Evolutionary conservation across 2,888 invertebrate genomes (phyloP), one percentile per base, ranked within the genome.

Genomic region (Ormyrus nitidulus): DNA sequence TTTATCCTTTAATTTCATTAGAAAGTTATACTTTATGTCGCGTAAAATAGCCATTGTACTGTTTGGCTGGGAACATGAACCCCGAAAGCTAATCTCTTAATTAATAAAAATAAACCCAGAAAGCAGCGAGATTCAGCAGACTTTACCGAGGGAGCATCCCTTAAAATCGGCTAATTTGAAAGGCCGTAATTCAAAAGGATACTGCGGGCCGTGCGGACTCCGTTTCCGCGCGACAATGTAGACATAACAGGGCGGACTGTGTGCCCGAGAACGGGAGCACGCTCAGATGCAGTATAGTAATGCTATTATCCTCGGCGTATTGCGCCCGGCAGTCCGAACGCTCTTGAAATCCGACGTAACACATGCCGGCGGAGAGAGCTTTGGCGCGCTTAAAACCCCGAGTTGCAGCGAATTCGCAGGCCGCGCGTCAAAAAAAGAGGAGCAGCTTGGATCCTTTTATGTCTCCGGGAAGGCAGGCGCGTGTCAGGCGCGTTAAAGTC

Each of bases 321-420:
- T 79, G 70, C 65, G 59, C 48, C 51, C 66, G 72, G 70, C 64
- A 70, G 44, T 70, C 49, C 10, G 70, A 59, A 19, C 54, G 58
- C 66, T 66, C 78, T 62, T 78, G 46, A 68, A 68, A 85, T 79
- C 81, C 84, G 83, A 85, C 84, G 84, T 84, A 84, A 82, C 80
- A 64, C 83, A 82, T 77, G 68, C 83, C 34, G 34, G 34, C 34
- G 34, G 34, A 34, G 34, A 34, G 34, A 34, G 34, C 34, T 34
- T 34, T 34, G 74, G 77, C 76, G 59, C 19, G 77, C 68, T 81
- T 74, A 71, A 77, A 69, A 58, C 48, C 70, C 77, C 65, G n/a
- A 68, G 58, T 53, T 68, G 49, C 59, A 66, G 75, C 34, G 34
- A 34, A 34, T 34, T 34, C 34, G 34, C 34, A 34, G 34, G 34